Evolutionary conservation across 1,140 invertebrate species (phyloP).

Genomic region (Drosophila serrata): DNA sequence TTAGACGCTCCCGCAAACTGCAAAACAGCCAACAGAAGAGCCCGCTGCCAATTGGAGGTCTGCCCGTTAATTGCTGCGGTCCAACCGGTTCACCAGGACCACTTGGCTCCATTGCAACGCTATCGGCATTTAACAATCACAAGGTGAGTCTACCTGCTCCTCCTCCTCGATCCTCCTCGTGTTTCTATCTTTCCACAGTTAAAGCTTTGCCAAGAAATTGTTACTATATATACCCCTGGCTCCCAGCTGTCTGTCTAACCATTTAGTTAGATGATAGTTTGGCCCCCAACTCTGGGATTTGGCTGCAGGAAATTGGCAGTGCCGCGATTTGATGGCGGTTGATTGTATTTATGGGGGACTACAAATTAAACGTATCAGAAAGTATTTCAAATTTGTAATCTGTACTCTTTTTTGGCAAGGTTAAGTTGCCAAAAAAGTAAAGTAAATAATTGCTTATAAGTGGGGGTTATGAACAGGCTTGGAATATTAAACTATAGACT

Average conservation of each 20-base stretch:
- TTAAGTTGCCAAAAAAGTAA: slow-evolving; percentile 33
- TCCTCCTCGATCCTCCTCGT: too few species aligned
- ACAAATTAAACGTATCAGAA: slow-evolving; percentile 49
- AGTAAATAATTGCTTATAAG: slow-evolving; percentile 4
- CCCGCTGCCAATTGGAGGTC: slow-evolving; percentile 89
- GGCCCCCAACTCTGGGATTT: not conserved
- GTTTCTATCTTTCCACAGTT: too few species aligned
- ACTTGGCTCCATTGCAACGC: slow-evolving; percentile 92
- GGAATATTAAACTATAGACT: not conserved
- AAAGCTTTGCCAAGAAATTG: slow-evolving; percentile 65
- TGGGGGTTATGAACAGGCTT: not conserved
- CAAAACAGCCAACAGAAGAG: slow-evolving; percentile 90
- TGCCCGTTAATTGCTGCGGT: slow-evolving; percentile 91
- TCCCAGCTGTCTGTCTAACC: slow-evolving; percentile 20
- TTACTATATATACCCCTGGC: slow-evolving; percentile 30
- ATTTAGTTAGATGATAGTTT: slow-evolving; percentile 20
- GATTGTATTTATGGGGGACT: slow-evolving; percentile 62
- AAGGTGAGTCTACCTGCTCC: slow-evolving; percentile 85
- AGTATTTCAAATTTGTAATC: slow-evolving; percentile 24
- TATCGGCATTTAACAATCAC: slow-evolving; percentile 92
- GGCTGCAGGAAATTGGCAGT: slow-evolving; percentile 53
- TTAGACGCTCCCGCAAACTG: slow-evolving; percentile 89
- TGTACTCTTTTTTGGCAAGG: slow-evolving; percentile 30
- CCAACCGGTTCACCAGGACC: slow-evolving; percentile 92
- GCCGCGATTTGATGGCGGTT: slow-evolving; percentile 75